Conservation (phyloP, 2,113 vertebrate genomes). For the Dendrocopos noguchii region DNA sequence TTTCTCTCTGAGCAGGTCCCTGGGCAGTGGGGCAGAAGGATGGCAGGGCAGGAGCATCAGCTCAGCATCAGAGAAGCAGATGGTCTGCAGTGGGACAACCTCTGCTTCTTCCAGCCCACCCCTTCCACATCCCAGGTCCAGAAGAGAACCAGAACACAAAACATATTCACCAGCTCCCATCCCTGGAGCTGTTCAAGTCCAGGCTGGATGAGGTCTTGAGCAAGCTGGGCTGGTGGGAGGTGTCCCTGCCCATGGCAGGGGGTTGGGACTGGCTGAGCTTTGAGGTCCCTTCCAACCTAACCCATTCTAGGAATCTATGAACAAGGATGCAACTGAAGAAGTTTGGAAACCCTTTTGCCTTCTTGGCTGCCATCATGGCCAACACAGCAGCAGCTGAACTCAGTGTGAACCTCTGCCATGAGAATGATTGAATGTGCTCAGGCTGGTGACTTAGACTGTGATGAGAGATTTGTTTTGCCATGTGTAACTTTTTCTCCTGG, state of each 20-base stretch:
- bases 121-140: accelerated
- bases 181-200: no score
- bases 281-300: no score
- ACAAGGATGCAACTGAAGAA: background rate
- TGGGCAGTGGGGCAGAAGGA: background rate
- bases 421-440: background rate
- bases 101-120: background rate
- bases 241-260: no score
- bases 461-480: background rate
- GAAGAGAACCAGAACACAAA: background rate
- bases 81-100: background rate
- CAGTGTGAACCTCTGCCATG: no score
- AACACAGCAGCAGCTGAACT: accelerated
- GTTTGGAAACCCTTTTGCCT: background rate
- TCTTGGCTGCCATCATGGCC: background rate
- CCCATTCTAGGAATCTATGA: background rate
- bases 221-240: no score
- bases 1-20: accelerated
- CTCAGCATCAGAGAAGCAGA: background rate
- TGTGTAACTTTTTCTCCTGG: background rate
- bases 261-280: no score
- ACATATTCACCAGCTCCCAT: no score
- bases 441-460: accelerated
- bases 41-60: accelerated
- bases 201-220: no score